Conservation (phyloP, 35 echinoderm and acorn worm species). For the Amphiura filiformis region DNA sequence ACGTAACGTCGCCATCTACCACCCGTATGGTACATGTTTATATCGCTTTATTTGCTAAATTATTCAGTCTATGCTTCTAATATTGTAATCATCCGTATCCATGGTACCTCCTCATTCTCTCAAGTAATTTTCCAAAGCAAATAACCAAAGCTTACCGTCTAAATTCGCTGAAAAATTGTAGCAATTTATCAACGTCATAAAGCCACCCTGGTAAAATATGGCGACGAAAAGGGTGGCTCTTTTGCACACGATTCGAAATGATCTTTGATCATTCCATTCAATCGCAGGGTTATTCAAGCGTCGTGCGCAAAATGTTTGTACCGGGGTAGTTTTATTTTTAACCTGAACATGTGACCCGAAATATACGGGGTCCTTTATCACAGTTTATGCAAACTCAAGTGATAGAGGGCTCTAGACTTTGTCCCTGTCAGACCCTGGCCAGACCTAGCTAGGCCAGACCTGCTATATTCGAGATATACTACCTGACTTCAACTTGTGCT, state of each 20-base stretch:
- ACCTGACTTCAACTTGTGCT: no score
- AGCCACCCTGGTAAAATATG: neutral
- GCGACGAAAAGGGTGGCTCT: conserved; percentile 4
- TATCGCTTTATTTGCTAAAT: neutral
- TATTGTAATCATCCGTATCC: neutral
- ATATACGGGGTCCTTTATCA: no score
- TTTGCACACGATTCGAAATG: neutral
- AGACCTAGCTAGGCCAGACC: no score
- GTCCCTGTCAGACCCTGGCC: no score
- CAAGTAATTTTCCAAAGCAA: neutral
- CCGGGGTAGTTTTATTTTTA: neutral
- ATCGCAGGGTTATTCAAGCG: neutral
- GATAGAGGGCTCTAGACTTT: no score
- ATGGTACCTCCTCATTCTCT: neutral
- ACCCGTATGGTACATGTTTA: neutral
- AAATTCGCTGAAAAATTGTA: neutral
- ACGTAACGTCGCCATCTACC: neutral
- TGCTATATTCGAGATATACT: no score
- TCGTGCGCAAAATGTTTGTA: neutral
- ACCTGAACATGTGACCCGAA: no score
- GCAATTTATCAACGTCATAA: neutral
- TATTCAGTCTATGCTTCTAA: neutral
- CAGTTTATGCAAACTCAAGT: no score
- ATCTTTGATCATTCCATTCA: neutral
- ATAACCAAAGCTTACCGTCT: neutral